A percentile compares a stretch with the other conserved stretches of the same genome.
Conservation (phyloP, 37 sponge, comb jelly and placozoan genomes). For the Crambe crambe region DNA sequence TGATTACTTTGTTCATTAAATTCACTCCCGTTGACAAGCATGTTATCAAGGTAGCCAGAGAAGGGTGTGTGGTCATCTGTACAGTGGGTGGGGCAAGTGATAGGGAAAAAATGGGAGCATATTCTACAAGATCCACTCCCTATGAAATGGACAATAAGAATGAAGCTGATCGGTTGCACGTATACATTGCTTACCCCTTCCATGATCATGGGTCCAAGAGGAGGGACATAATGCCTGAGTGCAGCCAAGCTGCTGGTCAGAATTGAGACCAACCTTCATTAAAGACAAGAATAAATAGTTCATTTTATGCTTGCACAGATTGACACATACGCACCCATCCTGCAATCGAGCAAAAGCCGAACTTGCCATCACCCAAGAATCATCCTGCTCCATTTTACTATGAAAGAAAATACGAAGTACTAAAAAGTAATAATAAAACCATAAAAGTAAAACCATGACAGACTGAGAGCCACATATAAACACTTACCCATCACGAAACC, state of each 20-base stretch:
- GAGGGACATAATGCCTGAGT: conserved; percentile 49
- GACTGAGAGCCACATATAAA: no score
- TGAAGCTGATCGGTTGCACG: not conserved
- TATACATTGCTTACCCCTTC: conserved; percentile 37
- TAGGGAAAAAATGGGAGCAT: conserved; percentile 43
- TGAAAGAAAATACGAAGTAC: no score
- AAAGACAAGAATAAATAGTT: not conserved
- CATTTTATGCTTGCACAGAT: not conserved
- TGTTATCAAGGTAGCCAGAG: conserved; percentile 54
- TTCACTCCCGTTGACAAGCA: conserved; percentile 42
- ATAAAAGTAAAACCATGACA: no score
- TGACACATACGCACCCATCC: conserved; percentile 24
- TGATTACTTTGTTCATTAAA: conserved; percentile 50
- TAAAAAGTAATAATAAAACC: no score
- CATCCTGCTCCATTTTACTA: conserved; percentile 25
- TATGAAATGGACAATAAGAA: not conserved
- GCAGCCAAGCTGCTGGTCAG: conserved; percentile 34
- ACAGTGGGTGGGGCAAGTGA: conserved; percentile 43
- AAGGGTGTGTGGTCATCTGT: conserved; percentile 44
- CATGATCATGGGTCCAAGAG: conserved; percentile 29
- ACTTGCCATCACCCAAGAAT: conserved; percentile 37
- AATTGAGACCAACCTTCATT: conserved; percentile 38
- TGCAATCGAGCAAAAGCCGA: conserved; percentile 44
- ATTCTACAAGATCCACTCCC: conserved; percentile 53
- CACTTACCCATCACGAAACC: not conserved